Percentiles rank a stretch among this genome's conserved stretches.
These are phyloP conservation scores for Conus betulinus DNA, from an alignment of 1,140 invertebrate genomes.

Conservation along the genomic window DNA sequence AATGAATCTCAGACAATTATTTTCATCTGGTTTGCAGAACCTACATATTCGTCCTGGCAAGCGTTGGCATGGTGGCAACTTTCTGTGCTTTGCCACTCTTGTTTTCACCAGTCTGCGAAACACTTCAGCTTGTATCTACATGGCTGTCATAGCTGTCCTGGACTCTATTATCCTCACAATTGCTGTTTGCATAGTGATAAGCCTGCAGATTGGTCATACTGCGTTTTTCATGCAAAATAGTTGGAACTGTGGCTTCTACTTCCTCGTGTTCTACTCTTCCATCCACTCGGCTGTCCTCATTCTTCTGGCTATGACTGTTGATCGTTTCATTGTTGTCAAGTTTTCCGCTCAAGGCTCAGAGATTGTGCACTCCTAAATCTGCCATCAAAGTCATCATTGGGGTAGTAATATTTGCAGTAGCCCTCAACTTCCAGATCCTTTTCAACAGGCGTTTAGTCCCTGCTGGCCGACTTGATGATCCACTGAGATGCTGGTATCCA, in stretches of 20 bases:
- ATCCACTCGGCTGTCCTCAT: conserved; percentile 58
- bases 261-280: conserved; percentile 52
- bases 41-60: no score
- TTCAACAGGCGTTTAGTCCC: conserved; percentile 20
- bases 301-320: conserved; percentile 65
- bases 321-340: conserved; percentile 60
- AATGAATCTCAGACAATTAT: no score
- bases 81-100: conserved; percentile 59
- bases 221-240: neutral
- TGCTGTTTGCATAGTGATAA: conserved; percentile 15
- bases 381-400: conserved; percentile 39
- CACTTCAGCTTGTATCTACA: conserved; percentile 65
- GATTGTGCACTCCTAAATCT: conserved; percentile 35
- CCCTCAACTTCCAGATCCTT: conserved; percentile 27
- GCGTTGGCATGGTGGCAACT: neutral
- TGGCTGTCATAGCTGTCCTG: conserved; percentile 60
- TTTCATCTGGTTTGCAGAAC: no score
- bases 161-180: conserved; percentile 59
- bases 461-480: neutral
- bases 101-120: conserved; percentile 50
- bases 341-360: conserved; percentile 54
- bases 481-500: neutral
- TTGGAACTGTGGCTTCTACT: conserved; percentile 40
- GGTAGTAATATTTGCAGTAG: conserved; percentile 30
- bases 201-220: neutral